phyloP scores from a whole-genome alignment of 2,797 vertebrate species.

The Micrastur ruficollis region DNA sequence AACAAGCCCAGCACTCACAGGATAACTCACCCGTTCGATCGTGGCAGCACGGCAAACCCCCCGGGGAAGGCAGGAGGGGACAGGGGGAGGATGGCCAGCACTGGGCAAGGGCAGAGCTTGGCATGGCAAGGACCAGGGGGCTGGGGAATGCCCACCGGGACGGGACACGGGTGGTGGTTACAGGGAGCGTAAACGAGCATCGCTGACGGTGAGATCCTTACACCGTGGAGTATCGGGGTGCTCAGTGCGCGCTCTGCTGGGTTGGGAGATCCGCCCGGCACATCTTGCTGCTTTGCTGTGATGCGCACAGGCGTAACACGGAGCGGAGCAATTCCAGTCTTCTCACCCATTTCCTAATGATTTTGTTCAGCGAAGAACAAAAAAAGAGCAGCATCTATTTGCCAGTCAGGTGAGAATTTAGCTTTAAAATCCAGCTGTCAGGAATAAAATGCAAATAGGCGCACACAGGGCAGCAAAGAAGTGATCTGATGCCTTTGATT shows the following conservation, averaged over 20 bases:
- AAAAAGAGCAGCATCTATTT: neutral
- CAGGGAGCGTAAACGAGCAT: neutral
- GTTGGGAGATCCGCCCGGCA: neutral
- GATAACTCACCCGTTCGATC: neutral
- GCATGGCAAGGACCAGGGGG: neutral
- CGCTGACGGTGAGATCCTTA: neutral
- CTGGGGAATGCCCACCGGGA: neutral
- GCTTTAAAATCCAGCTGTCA: neutral
- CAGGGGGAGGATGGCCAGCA: accelerated
- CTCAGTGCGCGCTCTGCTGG: too few species aligned
- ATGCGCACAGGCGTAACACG: accelerated
- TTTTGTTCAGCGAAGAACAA: neutral
- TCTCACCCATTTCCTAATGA: neutral
- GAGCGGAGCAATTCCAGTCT: neutral
- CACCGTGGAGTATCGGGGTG: accelerated
- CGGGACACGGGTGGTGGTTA: neutral
- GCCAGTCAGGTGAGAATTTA: neutral
- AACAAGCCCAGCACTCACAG: neutral
- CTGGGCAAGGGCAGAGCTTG: neutral
- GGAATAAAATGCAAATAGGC: constrained; percentile 12
- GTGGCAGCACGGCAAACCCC: accelerated
- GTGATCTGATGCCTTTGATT: constrained; percentile 35
- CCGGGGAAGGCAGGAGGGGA: neutral
- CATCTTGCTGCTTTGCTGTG: accelerated
- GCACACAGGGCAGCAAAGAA: neutral